Evolutionary conservation across 2,888 invertebrate species (phyloP).

Genomic region (Dryobotodes eremita): DNA sequence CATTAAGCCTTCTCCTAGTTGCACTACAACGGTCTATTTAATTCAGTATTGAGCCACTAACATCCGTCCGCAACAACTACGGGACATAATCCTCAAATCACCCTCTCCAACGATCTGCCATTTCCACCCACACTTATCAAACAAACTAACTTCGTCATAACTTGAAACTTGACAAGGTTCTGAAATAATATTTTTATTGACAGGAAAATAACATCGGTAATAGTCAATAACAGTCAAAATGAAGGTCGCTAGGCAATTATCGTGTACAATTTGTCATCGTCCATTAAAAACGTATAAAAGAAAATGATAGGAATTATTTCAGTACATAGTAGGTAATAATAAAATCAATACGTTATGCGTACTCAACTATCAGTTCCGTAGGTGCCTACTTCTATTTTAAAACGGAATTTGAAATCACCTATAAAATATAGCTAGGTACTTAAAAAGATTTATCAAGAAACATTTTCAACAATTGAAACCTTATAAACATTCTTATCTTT

Average conservation of each 20-base stretch:
- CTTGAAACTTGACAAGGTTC: neutral
- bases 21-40: neutral
- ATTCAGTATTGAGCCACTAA: neutral
- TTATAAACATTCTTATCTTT: neutral
- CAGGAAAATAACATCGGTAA: neutral
- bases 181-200: slow-evolving; percentile 4
- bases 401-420: neutral
- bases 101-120: too few relatives aligned
- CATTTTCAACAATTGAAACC: neutral
- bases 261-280: slow-evolving; percentile 7
- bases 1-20: neutral
- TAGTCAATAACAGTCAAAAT: slow-evolving; percentile 27
- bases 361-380: too few relatives aligned
- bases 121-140: neutral
- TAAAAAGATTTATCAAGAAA: neutral
- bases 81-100: neutral
- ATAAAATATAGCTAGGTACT: neutral
- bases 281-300: slow-evolving; percentile 23
- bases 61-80: neutral
- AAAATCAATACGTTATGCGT: slow-evolving; percentile 2
- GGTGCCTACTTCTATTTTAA: neutral
- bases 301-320: slow-evolving; percentile 22
- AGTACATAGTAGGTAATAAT: neutral
- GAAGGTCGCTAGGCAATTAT: slow-evolving; percentile 21
- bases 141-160: neutral